Conservation (phyloP, 2,888 invertebrate species). For the Ischnura elegans region DNA sequence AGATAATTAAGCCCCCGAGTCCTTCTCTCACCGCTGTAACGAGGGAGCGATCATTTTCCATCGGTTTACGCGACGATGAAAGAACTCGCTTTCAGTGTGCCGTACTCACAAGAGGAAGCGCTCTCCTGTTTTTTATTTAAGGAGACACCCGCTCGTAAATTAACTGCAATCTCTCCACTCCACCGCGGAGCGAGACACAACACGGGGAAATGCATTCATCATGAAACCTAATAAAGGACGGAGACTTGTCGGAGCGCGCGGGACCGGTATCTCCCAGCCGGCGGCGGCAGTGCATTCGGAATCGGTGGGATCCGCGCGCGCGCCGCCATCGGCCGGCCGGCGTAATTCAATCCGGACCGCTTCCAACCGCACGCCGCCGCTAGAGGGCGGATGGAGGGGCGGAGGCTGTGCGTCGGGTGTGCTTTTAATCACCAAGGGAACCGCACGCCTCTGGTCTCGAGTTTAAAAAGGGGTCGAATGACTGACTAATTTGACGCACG, state of each 20-base stretch:
- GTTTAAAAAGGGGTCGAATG: background rate
- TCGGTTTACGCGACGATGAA: background rate
- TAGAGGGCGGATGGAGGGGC: no score
- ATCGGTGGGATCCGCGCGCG: background rate
- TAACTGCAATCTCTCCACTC: background rate
- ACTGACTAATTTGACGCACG: background rate
- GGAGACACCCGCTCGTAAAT: background rate
- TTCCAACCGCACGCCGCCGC: no score
- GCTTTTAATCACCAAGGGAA: background rate
- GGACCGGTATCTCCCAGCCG: background rate
- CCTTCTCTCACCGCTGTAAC: background rate
- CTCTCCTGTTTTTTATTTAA: background rate
- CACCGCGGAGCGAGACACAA: background rate
- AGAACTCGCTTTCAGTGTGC: background rate
- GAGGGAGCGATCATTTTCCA: background rate
- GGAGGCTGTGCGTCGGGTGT: no score
- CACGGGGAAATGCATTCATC: background rate
- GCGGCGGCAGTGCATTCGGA: background rate
- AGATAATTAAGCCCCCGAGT: background rate
- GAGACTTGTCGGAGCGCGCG: background rate
- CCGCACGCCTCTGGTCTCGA: background rate
- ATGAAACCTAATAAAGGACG: background rate
- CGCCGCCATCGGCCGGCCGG: background rate
- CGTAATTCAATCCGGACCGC: slow-evolving; percentile 30
- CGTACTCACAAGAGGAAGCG: background rate